Evolutionary conservation across 2,113 vertebrate species (phyloP), one percentile per base, ranked within the genome.

Genomic region (Conger conger): DNA sequence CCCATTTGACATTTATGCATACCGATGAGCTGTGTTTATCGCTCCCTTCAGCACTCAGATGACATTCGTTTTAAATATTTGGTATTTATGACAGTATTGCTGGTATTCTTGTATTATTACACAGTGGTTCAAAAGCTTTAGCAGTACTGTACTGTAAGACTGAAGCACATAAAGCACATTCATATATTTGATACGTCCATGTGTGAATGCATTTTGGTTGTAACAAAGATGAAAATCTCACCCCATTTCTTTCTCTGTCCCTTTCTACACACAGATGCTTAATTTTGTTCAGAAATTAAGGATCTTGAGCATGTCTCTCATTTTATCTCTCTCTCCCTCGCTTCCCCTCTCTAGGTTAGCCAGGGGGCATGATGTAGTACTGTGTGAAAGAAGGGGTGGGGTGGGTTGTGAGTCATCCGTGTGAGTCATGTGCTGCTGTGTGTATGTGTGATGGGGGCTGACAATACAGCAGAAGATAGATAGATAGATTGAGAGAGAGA

Each of bases 351-450:
- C 84, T 81, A 84, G 79, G 53, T 80, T 80, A 40, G 76, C 80
- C 60, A 68, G 53, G 63, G 76, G 77, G 85, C 80, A 83, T 86
- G 82, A 82, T 77, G 53, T 81, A 60, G 84, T 84, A 68, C 60
- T 82, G 83, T 82, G 86, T 83, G 87, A 85, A 86, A 54, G 83
- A 86, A 86, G 54, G 85, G 80, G 83, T 54, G 83, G 83, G 84
- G 85, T 87, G 83, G 77, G 54, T 77, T 57, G 77, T 90, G 89
- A 90, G 85, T 90, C 89, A 90, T 88, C 84, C 83, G 35, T 82
- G 60, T 90, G 88, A 90, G 85, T 89, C 89, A 89, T 87, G 83
- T 87, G 82, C 76, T 87, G 82, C 76, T 81, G 80, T 82, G 37
- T 85, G 86, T 82, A 54, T 78, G 76, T 83, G 73, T 57, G 83